These are phyloP conservation scores for Diploptera punctata DNA, from an alignment of 2,888 invertebrate species.

Conservation along the genomic window DNA sequence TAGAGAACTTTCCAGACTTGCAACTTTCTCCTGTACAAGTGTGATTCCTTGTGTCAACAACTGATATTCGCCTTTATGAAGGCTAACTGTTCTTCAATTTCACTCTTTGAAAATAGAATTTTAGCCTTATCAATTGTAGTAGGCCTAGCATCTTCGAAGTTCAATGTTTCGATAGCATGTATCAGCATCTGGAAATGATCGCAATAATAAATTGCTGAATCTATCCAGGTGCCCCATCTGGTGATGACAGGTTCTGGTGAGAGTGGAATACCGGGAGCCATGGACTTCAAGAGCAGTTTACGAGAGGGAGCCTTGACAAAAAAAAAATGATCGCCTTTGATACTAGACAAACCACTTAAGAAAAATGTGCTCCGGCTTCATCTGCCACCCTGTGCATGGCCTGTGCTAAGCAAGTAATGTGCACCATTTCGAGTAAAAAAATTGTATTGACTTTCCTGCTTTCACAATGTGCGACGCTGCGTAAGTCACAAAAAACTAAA, in stretches of 20 bases:
- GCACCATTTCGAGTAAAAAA: constrained; percentile 47
- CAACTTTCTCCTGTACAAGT: not conserved
- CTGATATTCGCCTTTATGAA: not conserved
- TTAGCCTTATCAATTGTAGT: not conserved
- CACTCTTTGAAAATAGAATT: not conserved
- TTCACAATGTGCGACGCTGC: no score
- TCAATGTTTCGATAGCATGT: constrained; percentile 43
- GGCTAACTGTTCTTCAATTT: not conserved
- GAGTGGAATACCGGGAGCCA: constrained; percentile 45
- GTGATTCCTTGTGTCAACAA: no score
- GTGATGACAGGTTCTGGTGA: constrained; percentile 49
- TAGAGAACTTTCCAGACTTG: not conserved
- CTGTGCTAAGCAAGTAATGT: constrained; percentile 49
- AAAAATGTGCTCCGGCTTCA: constrained; percentile 45
- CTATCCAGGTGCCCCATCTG: constrained; percentile 49
- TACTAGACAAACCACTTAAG: constrained; percentile 46
- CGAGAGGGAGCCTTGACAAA: constrained; percentile 43
- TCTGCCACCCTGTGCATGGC: constrained; percentile 47
- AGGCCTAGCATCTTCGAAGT: not conserved
- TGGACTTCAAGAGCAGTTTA: constrained; percentile 47
- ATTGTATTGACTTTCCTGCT: no score
- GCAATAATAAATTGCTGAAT: no score
- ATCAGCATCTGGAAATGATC: no score
- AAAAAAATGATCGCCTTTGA: constrained; percentile 36
- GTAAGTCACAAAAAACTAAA: no score